Evolutionary conservation across 2,888 invertebrate species (phyloP), one percentile per base, ranked within the genome.

Genomic region (Drosophila percnosoma): DNA sequence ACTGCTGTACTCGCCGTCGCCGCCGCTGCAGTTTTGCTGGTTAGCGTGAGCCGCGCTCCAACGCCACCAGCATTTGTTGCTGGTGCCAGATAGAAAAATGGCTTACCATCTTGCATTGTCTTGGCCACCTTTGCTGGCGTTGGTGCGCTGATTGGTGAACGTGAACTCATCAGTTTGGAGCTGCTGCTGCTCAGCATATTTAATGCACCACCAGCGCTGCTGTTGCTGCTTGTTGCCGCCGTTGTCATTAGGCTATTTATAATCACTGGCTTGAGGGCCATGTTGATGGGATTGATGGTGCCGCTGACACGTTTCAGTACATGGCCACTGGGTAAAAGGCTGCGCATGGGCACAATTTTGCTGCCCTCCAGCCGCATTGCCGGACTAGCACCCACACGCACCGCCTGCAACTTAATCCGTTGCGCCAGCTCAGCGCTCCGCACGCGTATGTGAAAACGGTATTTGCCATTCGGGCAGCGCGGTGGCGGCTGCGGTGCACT

Each of bases 31-130:
- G 89, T 83, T 92, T 94, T 90, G 92, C 93, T 90, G 0, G 91
- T 90, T 15, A 92, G 94, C 11, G 95, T 95, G 53, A 95, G 90
- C 63, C 95, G 94, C 79, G 95, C 95, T 10, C 95, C 95, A 90
- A 93, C 91, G 52, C 93, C 83, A 87, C 85, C 78, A 0, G 83
- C 95, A 92, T 92, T 91, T 90, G 90, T 89, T 1, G 89, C 85
- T 2, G 95, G 94, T 5, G 96, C 95, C 58, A 96, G 91, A 72
- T 96, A 93, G 81, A 96, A 94, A 92, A 96, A 96, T 87, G 96
- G 96, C 84, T 95, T 95, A 11, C 96, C 96, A 60, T 95, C 90
- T 91, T 96, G 96, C 55, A 96, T 95, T 59, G 96, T 93, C 89
- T 96, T 96, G 51, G 96, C 95, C 82, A 95, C 90, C 68, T 92